These are phyloP conservation scores for Hemitrygon akajei DNA, from an alignment of 2,797 vertebrate genomes.

Conservation along the genomic window DNA sequence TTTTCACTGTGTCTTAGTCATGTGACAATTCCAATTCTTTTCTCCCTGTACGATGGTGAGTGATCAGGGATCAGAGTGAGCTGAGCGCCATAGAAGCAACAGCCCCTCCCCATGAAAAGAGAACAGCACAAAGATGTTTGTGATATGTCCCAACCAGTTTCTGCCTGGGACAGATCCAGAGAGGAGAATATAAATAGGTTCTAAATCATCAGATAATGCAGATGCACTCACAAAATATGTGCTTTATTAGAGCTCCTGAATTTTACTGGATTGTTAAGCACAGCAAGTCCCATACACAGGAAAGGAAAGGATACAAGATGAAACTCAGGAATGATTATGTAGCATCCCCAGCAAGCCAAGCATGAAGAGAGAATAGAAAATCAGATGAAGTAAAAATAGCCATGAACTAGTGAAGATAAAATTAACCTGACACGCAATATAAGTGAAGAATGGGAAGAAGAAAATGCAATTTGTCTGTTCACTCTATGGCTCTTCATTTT, in stretches of 20 bases:
- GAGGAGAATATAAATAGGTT: no score
- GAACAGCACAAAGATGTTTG: background rate
- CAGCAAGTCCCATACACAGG: background rate
- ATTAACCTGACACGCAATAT: background rate
- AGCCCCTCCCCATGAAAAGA: background rate
- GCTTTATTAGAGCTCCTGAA: background rate
- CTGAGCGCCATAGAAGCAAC: background rate
- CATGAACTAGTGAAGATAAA: background rate
- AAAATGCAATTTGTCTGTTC: background rate
- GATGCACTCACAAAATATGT: background rate
- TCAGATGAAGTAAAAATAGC: constrained; percentile 30
- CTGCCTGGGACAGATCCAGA: background rate
- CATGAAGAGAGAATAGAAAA: background rate
- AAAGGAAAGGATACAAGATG: background rate
- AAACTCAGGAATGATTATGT: background rate
- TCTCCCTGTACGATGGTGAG: no score
- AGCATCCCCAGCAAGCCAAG: background rate
- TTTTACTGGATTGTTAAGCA: background rate
- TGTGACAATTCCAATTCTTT: no score
- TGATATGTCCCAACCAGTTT: background rate
- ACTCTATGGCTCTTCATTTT: background rate
- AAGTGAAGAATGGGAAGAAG: background rate
- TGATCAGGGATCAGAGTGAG: background rate
- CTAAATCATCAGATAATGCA: no score
- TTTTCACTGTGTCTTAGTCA: no score